phyloP scores from a whole-genome alignment of 2,888 invertebrate genomes.

The Drosophila pullipes region DNA sequence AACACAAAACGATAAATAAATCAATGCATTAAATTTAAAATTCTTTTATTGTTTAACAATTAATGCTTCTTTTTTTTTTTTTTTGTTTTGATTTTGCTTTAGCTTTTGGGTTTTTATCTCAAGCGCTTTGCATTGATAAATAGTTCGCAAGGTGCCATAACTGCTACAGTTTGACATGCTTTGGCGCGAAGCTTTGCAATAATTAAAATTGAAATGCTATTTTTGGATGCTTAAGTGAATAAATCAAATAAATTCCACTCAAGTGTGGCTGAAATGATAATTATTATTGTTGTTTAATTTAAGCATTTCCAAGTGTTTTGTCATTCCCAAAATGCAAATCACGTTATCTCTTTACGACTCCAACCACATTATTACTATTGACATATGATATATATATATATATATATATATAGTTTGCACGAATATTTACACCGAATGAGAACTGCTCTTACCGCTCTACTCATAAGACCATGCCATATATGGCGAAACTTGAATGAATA shows the following conservation, averaged over 20 bases:
- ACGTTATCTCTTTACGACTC: slow-evolving; percentile 8
- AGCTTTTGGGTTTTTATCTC: slow-evolving; percentile 19
- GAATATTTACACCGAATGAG: not conserved
- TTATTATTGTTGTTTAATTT: slow-evolving; percentile 16
- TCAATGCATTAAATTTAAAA: slow-evolving; percentile 32
- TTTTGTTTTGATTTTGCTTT: not conserved
- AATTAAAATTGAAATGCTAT: slow-evolving; percentile 7
- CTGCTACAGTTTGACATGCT: slow-evolving; percentile 4
- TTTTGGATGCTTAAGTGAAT: slow-evolving; percentile 4
- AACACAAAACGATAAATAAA: slow-evolving; percentile 43
- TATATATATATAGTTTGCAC: too few species aligned
- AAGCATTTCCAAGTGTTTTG: slow-evolving; percentile 6
- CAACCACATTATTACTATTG: slow-evolving; percentile 6
- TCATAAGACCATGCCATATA: slow-evolving; percentile 9
- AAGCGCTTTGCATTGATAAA: slow-evolving; percentile 31
- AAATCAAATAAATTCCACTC: slow-evolving; percentile 18
- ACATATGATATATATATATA: slow-evolving; percentile 2
- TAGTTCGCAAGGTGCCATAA: slow-evolving; percentile 18
- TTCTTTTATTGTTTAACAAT: not conserved
- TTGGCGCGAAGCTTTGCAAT: not conserved
- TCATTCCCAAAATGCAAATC: slow-evolving; percentile 27
- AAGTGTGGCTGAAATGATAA: slow-evolving; percentile 14
- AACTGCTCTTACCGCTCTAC: not conserved
- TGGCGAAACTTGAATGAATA: slow-evolving; percentile 1
- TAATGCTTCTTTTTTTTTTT: not conserved